phyloP scores from a whole-genome alignment of 2,888 invertebrate species.

The Glaucopsyche alexis region DNA sequence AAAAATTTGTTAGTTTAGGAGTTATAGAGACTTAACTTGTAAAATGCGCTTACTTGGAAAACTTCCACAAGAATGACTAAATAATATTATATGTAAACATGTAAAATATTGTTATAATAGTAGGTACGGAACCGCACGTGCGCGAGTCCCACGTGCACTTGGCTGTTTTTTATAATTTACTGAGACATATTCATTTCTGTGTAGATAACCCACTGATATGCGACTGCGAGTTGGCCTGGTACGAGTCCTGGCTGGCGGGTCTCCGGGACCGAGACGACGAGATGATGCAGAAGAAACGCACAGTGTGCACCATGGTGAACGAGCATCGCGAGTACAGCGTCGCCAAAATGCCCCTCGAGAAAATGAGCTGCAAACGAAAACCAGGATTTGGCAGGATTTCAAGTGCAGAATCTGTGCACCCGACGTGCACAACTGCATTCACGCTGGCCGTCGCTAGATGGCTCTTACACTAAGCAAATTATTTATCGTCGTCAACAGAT shows the following conservation, averaged over 20 bases:
- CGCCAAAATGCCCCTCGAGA: conserved; percentile 89
- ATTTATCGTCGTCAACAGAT: conserved; percentile 18
- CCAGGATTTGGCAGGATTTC: conserved; percentile 65
- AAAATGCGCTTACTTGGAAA: too few relatives aligned
- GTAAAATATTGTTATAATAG: too few relatives aligned
- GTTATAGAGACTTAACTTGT: too few relatives aligned
- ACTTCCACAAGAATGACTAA: too few relatives aligned
- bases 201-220: conserved; percentile 93
- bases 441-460: conserved; percentile 55
- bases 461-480: conserved; percentile 49
- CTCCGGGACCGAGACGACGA: conserved; percentile 91
- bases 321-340: conserved; percentile 92
- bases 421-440: conserved; percentile 51
- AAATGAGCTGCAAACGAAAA: conserved; percentile 91
- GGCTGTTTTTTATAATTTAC: not conserved
- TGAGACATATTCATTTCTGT: conserved; percentile 13
- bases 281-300: conserved; percentile 92
- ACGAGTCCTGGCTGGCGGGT: conserved; percentile 88
- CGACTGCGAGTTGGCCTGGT: conserved; percentile 94
- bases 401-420: conserved; percentile 49
- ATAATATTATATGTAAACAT: too few relatives aligned
- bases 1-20: too few relatives aligned
- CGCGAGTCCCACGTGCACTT: too few relatives aligned
- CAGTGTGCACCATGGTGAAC: conserved; percentile 88
- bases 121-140: too few relatives aligned